Conservation (phyloP, 2,888 invertebrate genomes). For the Bruchidius siliquastri region DNA sequence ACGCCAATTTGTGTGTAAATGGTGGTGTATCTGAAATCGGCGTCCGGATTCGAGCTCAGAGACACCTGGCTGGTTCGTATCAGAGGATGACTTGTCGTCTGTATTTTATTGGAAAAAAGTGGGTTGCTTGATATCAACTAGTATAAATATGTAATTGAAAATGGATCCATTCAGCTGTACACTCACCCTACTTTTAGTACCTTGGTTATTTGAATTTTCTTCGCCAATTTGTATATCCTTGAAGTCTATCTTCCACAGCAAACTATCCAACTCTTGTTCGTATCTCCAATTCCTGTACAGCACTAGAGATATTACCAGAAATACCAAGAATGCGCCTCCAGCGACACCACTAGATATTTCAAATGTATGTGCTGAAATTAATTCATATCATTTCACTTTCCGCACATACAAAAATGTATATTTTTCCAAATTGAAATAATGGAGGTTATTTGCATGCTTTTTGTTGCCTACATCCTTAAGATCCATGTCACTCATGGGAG, state of each 20-base stretch:
- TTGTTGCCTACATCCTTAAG: too few relatives aligned
- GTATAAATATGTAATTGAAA: too few relatives aligned
- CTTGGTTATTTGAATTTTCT: slow-evolving; percentile 42
- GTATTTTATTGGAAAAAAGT: slow-evolving; percentile 2
- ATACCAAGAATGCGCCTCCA: slow-evolving; percentile 67
- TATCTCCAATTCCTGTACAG: slow-evolving; percentile 89
- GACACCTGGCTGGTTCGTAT: slow-evolving; percentile 86
- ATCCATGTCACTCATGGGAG: too few relatives aligned
- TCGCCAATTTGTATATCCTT: slow-evolving; percentile 77
- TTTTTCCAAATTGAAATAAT: too few relatives aligned
- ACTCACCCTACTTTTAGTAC: slow-evolving; percentile 36
- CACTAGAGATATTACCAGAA: slow-evolving; percentile 69
- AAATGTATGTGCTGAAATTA: slow-evolving; percentile 63
- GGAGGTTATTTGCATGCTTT: too few relatives aligned
- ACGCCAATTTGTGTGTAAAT: slow-evolving; percentile 88
- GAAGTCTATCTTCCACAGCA: slow-evolving; percentile 92
- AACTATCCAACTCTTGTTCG: slow-evolving; percentile 87
- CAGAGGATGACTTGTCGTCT: slow-evolving; percentile 53
- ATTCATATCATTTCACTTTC: too few relatives aligned
- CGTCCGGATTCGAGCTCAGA: slow-evolving; percentile 85
- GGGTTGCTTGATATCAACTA: too few relatives aligned
- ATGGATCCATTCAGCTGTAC: too few relatives aligned
- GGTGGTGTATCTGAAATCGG: slow-evolving; percentile 84
- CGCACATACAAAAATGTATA: too few relatives aligned
- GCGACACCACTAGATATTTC: slow-evolving; percentile 79